Base-by-base conservation (phyloP, 2,113 vertebrate species). In the Antidorcas marsupialis region DNA sequence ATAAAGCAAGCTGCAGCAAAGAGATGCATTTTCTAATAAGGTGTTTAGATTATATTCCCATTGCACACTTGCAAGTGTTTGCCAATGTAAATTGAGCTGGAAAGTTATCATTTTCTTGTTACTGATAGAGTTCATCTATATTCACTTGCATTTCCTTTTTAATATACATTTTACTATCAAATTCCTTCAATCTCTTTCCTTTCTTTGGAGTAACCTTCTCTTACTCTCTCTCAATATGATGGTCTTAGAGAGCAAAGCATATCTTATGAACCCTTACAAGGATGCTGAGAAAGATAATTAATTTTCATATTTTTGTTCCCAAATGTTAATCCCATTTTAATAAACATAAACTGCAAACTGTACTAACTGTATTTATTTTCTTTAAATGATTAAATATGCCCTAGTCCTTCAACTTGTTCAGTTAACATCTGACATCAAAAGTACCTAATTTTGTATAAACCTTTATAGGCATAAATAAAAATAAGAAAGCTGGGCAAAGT, bases 21-120 rank as follows among this genome's bases (percentile, higher is more conserved):
- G 50, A 98, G 97, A 98, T 97, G 97, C 12, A 43, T 94, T 96
- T 96, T 98, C 64, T 98, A 98, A 98, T 94, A 98, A 98, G 95
- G 21, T 82, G 7, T 89, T 98, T 92, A 98, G 94, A 91, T 98
- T 91, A 97, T 97, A 95, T 94, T 97, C 1, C 13, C 89, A 53
- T 47, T 97, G 78, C 89, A 96, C 97, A 94, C 14, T 57, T 5
- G 1, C 1, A 17, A 91, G 16, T 96, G 50, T 98, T 98, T 98
- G 91, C 76, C 21, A 87, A 87, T 97, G 82, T 89, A 98, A 98
- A 97, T 96, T 97, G 98, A 50, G 15, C 36, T 92, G 71, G 81
- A 64, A 95, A 89, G 3, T 1, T 97, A 96, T 95, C 3, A 9
- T 86, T 98, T 98, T 98, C 47, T 97, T 97, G 50, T 96, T 97